Base-by-base conservation (phyloP, 2,888 invertebrate genomes). In the Tromatobia lineatoria region DNA sequence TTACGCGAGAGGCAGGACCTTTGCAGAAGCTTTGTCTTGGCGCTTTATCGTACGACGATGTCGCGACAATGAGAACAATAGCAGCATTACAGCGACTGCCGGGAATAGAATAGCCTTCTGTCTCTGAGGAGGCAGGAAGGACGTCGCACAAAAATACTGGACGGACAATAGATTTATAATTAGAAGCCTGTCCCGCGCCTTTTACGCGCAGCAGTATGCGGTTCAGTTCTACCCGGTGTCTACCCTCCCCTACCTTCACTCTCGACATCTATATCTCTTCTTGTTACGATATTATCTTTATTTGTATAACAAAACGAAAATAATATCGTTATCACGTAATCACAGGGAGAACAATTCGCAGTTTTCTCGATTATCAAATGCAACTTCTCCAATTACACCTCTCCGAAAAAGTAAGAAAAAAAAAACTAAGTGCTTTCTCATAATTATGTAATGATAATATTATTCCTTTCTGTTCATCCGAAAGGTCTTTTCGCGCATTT, bases 21-120 rank as follows among this genome's bases (percentile, higher is more conserved):
- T 88, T 79, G 85, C 83, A 75, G 81, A 73, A 80, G 87, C 87
- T 88, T 91, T 91, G 91, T 91, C 90, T 90, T 90, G 80, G 88
- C 90, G 90, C 90, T 91, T 91, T 91, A 91, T 91, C 91, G 91
- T 89, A 90, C 90, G 89, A 91, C 91, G 91, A 91, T 91, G 91
- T 91, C 89, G 87, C 89, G 87, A 91, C 91, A 91, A 91, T 91
- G 88, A 85, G 88, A 88, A 91, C 91, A 91, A 91, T 90, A 85
- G 82, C 88, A 81, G 89, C 90, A 91, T 91, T 91, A 91, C 91
- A 88, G 87, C 90, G 89, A 89, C 90, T 88, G 88, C 88, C 88
- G 88, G 88, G 86, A 83, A 86, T 86, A 90, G 90, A 90, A 91
- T 90, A 66, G 85, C 75, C 87, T 86, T 88, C 85, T 87, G 79